Evolutionary conservation across 2,113 vertebrate genomes (phyloP).

Genomic region (Pterophyllum scalare): DNA sequence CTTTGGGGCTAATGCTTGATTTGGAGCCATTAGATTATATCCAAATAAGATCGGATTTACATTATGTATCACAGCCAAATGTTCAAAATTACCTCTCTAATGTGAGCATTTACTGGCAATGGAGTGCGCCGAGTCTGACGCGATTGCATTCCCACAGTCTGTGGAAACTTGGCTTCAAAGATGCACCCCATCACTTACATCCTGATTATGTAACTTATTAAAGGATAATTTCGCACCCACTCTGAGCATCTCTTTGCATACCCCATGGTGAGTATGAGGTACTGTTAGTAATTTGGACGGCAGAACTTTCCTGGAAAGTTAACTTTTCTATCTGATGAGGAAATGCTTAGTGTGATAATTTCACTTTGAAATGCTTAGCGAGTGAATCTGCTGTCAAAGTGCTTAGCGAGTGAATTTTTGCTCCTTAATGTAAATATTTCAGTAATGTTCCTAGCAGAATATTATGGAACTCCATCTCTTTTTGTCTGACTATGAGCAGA

Average conservation of each 20-base stretch:
- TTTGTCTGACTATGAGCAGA: conserved; percentile 24
- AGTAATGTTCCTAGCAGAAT: conserved; percentile 45
- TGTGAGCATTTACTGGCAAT: conserved; percentile 38
- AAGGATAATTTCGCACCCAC: conserved; percentile 34
- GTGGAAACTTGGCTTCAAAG: conserved; percentile 47
- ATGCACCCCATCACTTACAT: conserved; percentile 20
- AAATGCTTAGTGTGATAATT: conserved; percentile 61
- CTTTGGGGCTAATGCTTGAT: conserved; percentile 41
- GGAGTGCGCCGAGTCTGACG: conserved; percentile 24
- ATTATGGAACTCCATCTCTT: conserved; percentile 24
- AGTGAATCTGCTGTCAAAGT: conserved; percentile 59
- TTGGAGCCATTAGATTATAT: conserved; percentile 61
- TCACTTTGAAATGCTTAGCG: conserved; percentile 54
- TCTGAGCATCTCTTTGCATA: neutral
- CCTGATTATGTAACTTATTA: conserved; percentile 54
- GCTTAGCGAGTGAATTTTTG: conserved; percentile 50
- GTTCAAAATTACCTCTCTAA: conserved; percentile 36
- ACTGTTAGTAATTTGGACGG: conserved; percentile 11
- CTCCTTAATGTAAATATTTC: conserved; percentile 62
- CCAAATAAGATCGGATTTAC: conserved; percentile 59
- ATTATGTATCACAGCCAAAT: conserved; percentile 53
- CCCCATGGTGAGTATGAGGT: neutral
- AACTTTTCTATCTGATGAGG: conserved; percentile 67
- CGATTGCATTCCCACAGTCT: conserved; percentile 16
- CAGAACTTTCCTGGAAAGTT: conserved; percentile 40